phyloP scores from a whole-genome alignment of 2,113 vertebrate genomes.

The Lepus americanus region DNA sequence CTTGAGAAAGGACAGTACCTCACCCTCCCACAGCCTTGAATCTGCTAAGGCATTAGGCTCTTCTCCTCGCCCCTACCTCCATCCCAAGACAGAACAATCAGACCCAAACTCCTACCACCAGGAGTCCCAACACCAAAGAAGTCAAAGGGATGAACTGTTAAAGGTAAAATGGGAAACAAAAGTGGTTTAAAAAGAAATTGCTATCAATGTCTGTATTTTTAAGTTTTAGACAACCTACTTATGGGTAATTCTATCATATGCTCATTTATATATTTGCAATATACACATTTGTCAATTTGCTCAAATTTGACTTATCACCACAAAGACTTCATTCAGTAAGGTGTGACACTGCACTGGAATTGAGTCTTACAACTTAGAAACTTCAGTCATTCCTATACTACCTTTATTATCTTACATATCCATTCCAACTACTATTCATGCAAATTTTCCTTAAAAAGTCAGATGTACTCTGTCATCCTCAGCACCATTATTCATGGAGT shows the following conservation, averaged over 20 bases:
- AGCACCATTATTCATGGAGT: slow-evolving; percentile 5
- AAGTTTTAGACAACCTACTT: neutral
- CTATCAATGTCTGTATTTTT: slow-evolving; percentile 32
- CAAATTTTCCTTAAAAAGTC: neutral
- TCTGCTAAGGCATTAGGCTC: neutral
- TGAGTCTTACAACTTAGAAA: neutral
- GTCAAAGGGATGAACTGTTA: slow-evolving; percentile 22
- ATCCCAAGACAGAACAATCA: neutral
- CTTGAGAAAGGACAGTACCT: neutral
- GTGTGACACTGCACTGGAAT: neutral
- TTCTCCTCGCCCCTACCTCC: neutral
- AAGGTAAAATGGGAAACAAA: neutral
- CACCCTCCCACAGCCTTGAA: neutral
- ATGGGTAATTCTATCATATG: neutral
- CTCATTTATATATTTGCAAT: neutral
- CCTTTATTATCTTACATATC: neutral
- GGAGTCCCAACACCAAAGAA: neutral
- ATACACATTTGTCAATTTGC: slow-evolving; percentile 13
- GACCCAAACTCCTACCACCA: neutral
- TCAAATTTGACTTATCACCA: slow-evolving; percentile 10
- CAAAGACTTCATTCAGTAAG: neutral
- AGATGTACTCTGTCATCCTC: neutral
- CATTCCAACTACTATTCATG: neutral
- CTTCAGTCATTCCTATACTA: neutral
- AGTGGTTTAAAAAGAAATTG: neutral